Conservation (phyloP, 2,888 invertebrate species). For the Drosophila ezoana region DNA sequence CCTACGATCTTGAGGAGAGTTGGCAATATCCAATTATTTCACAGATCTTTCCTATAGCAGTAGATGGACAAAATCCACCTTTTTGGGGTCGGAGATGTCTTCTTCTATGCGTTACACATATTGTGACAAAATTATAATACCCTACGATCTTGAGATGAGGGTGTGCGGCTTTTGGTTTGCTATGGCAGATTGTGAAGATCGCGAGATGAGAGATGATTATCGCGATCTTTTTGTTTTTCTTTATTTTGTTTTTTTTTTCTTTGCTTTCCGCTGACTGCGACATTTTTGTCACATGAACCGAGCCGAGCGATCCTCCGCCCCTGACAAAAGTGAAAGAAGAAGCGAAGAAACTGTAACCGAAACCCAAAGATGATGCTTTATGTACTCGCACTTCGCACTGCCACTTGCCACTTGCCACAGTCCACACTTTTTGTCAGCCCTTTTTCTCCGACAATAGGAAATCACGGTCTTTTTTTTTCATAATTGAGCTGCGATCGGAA, state of each 20-base stretch:
- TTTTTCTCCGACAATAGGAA: conserved; percentile 22
- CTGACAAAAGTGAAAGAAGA: not conserved
- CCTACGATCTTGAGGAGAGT: too few species aligned
- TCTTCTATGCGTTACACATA: too few species aligned
- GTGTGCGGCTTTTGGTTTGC: conserved; percentile 14
- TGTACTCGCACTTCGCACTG: conserved; percentile 61
- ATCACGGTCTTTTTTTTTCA: conserved; percentile 31
- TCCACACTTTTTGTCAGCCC: conserved; percentile 44
- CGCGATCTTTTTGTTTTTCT: conserved; percentile 36
- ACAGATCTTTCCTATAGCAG: too few species aligned
- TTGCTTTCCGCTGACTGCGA: conserved; percentile 75
- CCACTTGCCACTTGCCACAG: conserved; percentile 12
- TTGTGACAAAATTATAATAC: too few species aligned
- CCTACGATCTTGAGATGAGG: not conserved
- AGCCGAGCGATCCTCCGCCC: conserved; percentile 38
- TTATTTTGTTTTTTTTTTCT: conserved; percentile 10
- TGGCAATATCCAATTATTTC: too few species aligned
- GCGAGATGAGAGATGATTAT: conserved; percentile 43
- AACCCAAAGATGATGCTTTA: conserved; percentile 65
- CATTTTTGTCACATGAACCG: conserved; percentile 82
- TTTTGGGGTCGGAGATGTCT: too few species aligned
- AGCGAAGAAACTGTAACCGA: conserved; percentile 33
- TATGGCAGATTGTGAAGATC: conserved; percentile 49
- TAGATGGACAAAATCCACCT: too few species aligned
- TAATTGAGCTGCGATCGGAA: conserved; percentile 46